Conservation (phyloP, 2,113 vertebrate genomes). For the Nibea albiflora region DNA sequence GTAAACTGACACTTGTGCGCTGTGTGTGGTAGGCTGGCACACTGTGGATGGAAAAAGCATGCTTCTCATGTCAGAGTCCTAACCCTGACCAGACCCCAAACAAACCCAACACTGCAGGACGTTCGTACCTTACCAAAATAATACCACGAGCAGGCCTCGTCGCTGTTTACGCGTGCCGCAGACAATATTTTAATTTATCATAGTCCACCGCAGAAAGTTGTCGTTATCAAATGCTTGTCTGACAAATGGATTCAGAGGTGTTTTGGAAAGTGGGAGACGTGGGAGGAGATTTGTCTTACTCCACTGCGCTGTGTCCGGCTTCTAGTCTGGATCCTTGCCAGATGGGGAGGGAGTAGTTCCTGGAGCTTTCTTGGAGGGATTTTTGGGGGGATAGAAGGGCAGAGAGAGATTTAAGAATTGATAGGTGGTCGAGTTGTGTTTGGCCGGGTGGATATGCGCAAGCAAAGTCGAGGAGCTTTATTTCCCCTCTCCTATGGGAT, state of each 20-base stretch:
- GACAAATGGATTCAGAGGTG: constrained; percentile 49
- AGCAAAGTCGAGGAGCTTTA: constrained; percentile 68
- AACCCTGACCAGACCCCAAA: constrained; percentile 88
- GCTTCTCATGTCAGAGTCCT: constrained; percentile 95
- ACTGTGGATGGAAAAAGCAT: constrained; percentile 97
- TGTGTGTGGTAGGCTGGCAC: constrained; percentile 95
- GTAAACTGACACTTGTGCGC: constrained; percentile 95
- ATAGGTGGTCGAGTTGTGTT: constrained; percentile 83
- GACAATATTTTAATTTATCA: not conserved
- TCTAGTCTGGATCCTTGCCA: constrained; percentile 83
- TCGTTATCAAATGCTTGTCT: constrained; percentile 55
- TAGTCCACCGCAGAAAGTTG: not conserved
- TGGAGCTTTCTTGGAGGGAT: constrained; percentile 77
- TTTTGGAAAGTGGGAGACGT: constrained; percentile 67
- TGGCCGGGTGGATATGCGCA: constrained; percentile 75
- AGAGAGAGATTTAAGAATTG: constrained; percentile 80
- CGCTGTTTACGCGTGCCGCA: not conserved
- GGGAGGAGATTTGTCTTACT: constrained; percentile 76
- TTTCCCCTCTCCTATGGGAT: constrained; percentile 75
- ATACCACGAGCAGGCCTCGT: not conserved
- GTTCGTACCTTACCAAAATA: constrained; percentile 21
- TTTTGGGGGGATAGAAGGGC: constrained; percentile 64
- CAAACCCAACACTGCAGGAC: constrained; percentile 45
- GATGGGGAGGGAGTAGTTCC: constrained; percentile 82
- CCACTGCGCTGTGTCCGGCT: constrained; percentile 76